Evolutionary conservation across 1,140 invertebrate species (phyloP).

Genomic region (Aphis craccivora): DNA sequence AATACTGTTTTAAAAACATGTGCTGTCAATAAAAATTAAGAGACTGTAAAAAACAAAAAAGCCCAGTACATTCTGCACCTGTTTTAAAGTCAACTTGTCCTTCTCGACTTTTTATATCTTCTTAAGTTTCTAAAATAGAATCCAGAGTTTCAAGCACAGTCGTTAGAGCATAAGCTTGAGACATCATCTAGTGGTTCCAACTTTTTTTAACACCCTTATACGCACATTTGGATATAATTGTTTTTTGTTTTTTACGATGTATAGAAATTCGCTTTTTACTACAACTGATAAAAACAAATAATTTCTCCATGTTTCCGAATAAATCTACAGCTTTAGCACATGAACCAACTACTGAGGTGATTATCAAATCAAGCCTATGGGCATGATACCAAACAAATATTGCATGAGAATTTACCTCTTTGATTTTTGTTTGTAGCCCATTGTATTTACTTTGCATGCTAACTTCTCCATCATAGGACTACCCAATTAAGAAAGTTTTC

Average conservation of each 20-base stretch:
- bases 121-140: constrained; percentile 18
- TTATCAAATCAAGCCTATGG: constrained; percentile 59
- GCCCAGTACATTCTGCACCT: background rate
- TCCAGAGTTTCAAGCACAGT: background rate
- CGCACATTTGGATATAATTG: background rate
- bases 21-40: constrained; percentile 21
- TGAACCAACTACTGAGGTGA: constrained; percentile 28
- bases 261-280: background rate
- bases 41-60: background rate
- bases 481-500: no score
- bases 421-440: constrained; percentile 60
- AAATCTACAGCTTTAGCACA: constrained; percentile 1
- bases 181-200: background rate
- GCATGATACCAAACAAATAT: constrained; percentile 60
- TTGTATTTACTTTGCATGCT: background rate
- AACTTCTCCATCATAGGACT: no score
- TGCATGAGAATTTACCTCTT: constrained; percentile 60
- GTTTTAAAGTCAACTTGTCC: background rate
- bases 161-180: background rate
- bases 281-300: background rate
- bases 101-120: background rate
- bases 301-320: background rate
- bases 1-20: background rate
- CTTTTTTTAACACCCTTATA: background rate
- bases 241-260: constrained; percentile 1